These are phyloP conservation scores for Apis cerana DNA, from an alignment of 1,140 invertebrate species.

Conservation along the genomic window DNA sequence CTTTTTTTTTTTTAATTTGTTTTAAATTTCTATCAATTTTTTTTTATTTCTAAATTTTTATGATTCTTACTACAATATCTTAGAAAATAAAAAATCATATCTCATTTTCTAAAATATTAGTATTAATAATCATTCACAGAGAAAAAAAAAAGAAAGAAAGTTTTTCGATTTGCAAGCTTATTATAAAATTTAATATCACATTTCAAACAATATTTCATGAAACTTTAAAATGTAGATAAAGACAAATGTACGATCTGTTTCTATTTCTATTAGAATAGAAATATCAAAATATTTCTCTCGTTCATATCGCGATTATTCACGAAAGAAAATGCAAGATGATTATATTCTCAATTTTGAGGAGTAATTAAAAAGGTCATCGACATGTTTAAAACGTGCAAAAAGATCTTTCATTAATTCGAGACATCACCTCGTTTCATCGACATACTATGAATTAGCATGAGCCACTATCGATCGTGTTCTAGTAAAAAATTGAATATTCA, in stretches of 20 bases:
- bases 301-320: background rate
- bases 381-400: conserved; percentile 2
- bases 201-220: background rate
- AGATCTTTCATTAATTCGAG: conserved; percentile 30
- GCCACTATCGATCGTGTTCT: conserved; percentile 30
- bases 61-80: no score
- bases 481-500: background rate
- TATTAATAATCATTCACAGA: background rate
- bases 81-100: no score
- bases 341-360: background rate
- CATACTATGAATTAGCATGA: background rate
- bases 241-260: background rate
- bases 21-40: no score
- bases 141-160: background rate
- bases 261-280: background rate
- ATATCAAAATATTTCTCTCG: background rate
- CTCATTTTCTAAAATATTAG: no score
- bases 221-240: background rate
- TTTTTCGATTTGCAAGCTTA: background rate
- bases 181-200: background rate
- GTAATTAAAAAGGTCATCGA: conserved; percentile 38
- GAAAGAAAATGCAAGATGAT: background rate
- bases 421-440: background rate
- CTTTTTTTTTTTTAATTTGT: background rate
- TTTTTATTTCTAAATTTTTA: background rate